These are phyloP conservation scores for Chelon labrosus DNA, from an alignment of 2,797 vertebrate species.

Conservation along the genomic window DNA sequence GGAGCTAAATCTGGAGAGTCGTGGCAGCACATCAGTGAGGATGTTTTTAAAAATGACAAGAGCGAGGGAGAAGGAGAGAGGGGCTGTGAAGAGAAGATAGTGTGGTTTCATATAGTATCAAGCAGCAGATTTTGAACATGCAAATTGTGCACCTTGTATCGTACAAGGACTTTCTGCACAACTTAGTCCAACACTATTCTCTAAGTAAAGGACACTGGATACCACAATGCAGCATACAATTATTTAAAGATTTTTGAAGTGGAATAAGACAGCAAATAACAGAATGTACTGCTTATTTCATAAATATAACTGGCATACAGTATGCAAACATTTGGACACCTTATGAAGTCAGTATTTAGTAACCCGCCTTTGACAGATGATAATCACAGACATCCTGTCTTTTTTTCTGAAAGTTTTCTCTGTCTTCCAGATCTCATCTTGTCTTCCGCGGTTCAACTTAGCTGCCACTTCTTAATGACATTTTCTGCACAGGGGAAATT, in stretches of 20 bases:
- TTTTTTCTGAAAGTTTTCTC: too few relatives aligned
- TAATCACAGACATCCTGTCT: neutral
- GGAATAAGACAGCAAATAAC: neutral
- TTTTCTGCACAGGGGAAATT: neutral
- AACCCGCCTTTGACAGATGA: neutral
- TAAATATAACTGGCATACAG: neutral
- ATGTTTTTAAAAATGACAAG: slow-evolving; percentile 20
- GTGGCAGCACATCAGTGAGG: slow-evolving; percentile 13
- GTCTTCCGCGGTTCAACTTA: neutral
- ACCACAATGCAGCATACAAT: neutral
- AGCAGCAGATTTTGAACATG: neutral
- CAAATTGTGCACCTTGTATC: neutral
- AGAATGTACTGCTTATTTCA: neutral
- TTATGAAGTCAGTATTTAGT: neutral
- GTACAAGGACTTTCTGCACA: neutral
- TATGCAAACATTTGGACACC: neutral
- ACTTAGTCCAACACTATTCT: neutral
- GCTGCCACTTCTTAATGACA: neutral
- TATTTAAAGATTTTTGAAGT: too few relatives aligned
- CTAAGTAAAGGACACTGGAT: neutral
- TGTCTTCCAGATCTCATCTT: neutral
- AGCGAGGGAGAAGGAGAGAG: slow-evolving; percentile 3
- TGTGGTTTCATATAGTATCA: neutral
- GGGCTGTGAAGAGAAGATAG: neutral
- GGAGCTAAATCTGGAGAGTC: slow-evolving; percentile 45